Evolutionary conservation across 2,888 invertebrate species (phyloP).

Genomic region (Schizaphis graminum): DNA sequence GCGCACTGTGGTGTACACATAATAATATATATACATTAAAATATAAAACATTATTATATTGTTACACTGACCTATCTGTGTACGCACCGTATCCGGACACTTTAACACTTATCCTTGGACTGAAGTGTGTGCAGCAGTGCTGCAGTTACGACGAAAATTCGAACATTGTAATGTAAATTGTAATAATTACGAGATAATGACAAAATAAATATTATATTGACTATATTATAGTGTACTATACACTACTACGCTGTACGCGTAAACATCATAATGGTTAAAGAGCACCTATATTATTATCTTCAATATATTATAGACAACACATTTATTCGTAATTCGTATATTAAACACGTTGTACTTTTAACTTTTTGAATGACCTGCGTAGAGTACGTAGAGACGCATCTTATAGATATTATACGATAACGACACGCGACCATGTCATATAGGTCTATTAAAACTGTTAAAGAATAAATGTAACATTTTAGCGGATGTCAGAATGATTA

Average conservation of each 20-base stretch:
- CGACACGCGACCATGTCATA: background rate
- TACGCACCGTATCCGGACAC: constrained; percentile 47
- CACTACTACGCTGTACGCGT: background rate
- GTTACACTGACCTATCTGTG: constrained; percentile 55
- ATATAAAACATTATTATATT: background rate
- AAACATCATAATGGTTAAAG: too few relatives aligned
- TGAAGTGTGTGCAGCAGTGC: background rate
- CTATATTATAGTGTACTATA: background rate
- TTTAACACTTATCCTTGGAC: constrained; percentile 47
- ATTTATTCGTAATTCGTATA: background rate
- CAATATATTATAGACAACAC: background rate
- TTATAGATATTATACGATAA: background rate
- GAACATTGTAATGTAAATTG: background rate
- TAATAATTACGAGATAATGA: background rate
- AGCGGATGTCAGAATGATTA: background rate
- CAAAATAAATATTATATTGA: background rate
- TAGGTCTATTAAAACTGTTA: background rate
- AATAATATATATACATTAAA: background rate
- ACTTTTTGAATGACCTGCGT: too few relatives aligned
- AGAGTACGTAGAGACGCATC: too few relatives aligned
- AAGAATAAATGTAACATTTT: background rate
- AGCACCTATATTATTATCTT: too few relatives aligned
- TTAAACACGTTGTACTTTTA: too few relatives aligned
- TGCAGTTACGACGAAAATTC: too few relatives aligned
- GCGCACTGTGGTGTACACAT: background rate